These are phyloP conservation scores for Eupithecia tripunctaria DNA, from an alignment of 2,888 invertebrate species.

Conservation along the genomic window DNA sequence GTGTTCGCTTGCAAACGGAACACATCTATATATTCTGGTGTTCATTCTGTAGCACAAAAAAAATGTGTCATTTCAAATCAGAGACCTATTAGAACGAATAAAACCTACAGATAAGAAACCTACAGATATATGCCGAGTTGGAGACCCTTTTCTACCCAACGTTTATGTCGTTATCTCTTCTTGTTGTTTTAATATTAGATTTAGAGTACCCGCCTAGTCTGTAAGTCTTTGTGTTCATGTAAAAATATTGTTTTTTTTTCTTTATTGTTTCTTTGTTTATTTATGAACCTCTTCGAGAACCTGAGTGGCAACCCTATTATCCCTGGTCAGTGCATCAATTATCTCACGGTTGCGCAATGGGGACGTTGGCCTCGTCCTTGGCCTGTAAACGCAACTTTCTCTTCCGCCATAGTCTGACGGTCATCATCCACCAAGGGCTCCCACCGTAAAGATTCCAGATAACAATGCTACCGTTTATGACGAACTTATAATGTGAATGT, in stretches of 20 bases:
- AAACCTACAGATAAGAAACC: not conserved
- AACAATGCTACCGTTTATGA: conserved; percentile 19
- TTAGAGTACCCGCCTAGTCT: no score
- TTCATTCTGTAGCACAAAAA: not conserved
- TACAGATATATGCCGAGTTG: no score
- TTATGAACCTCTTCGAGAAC: conserved; percentile 13
- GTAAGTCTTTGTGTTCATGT: no score
- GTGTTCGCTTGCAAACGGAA: not conserved
- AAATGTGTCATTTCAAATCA: not conserved
- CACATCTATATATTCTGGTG: not conserved
- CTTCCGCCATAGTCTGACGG: conserved; percentile 53
- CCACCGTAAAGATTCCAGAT: conserved; percentile 43
- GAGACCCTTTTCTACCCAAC: no score
- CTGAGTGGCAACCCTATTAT: conserved; percentile 37
- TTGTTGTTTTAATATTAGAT: no score
- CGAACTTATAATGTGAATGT: conserved; percentile 19
- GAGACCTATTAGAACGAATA: not conserved
- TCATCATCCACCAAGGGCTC: conserved; percentile 48
- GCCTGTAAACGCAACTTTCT: conserved; percentile 74
- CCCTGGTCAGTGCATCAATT: conserved; percentile 54
- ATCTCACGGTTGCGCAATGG: conserved; percentile 68
- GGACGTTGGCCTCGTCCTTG: conserved; percentile 81
- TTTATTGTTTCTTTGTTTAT: no score
- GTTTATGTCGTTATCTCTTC: no score
- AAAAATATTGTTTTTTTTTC: no score